Evolutionary conservation across 2,888 invertebrate species (phyloP).

Genomic region (Globia sparganii): DNA sequence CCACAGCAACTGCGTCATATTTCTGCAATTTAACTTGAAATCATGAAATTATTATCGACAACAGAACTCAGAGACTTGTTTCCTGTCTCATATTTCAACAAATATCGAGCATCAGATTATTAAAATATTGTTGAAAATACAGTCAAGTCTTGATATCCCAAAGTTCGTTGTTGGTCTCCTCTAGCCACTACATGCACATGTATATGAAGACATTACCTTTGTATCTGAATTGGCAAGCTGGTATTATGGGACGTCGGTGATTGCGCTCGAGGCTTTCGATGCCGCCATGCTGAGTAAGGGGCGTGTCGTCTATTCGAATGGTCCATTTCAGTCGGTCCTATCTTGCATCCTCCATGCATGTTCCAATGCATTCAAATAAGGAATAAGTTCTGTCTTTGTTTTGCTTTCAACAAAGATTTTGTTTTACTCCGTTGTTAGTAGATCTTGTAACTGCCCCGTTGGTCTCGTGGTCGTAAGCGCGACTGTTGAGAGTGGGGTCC

Average conservation of each 20-base stretch:
- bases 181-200: conserved; percentile 30
- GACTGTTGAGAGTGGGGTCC: too few species aligned
- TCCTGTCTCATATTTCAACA: conserved; percentile 12
- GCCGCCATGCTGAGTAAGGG: conserved; percentile 59
- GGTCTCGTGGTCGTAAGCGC: too few species aligned
- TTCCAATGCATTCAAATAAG: conserved; percentile 52
- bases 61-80: conserved; percentile 2
- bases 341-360: conserved; percentile 49
- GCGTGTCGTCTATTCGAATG: conserved; percentile 68
- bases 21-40: conserved; percentile 22
- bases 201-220: conserved; percentile 56
- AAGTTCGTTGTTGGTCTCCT: conserved; percentile 8
- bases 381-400: conserved; percentile 44
- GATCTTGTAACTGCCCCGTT: too few species aligned
- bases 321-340: conserved; percentile 57
- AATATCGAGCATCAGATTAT: conserved; percentile 21
- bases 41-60: conserved; percentile 20
- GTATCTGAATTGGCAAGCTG: conserved; percentile 60
- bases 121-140: conserved; percentile 24
- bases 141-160: conserved; percentile 22
- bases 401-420: conserved; percentile 34
- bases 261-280: conserved; percentile 69
- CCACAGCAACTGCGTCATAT: conserved; percentile 5
- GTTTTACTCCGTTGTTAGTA: conserved; percentile 9
- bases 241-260: conserved; percentile 66